Conservation (phyloP, 2,888 invertebrate species). For the Erebia ligea region DNA sequence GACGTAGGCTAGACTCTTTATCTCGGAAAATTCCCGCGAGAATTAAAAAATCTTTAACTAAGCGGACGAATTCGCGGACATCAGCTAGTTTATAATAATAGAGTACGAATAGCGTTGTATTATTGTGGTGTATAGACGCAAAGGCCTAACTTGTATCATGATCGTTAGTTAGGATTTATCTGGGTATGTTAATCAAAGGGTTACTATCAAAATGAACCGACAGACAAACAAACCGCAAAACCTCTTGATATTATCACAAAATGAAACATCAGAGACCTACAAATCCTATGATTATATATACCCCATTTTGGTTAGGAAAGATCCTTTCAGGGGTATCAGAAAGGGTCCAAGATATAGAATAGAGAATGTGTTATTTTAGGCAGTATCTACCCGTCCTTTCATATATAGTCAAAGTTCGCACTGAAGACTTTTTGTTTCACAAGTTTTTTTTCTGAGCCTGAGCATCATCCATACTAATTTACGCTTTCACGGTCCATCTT, state of each 20-base stretch:
- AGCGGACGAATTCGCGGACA: too few relatives aligned
- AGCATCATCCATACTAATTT: neutral
- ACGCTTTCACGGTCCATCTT: too few relatives aligned
- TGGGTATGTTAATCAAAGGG: neutral
- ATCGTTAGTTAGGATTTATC: too few relatives aligned
- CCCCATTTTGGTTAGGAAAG: slow-evolving; percentile 24
- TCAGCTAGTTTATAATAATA: too few relatives aligned
- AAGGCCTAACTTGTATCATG: too few relatives aligned
- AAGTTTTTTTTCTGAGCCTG: neutral
- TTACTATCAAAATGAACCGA: neutral
- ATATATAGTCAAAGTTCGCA: slow-evolving; percentile 1
- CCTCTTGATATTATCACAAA: slow-evolving; percentile 8
- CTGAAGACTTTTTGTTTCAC: neutral
- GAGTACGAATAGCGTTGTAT: too few relatives aligned
- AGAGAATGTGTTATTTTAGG: slow-evolving; percentile 42
- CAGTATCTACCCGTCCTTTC: slow-evolving; percentile 37
- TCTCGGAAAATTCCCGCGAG: too few relatives aligned
- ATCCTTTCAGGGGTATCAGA: slow-evolving; percentile 38
- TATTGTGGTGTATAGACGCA: too few relatives aligned
- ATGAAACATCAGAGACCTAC: slow-evolving; percentile 16
- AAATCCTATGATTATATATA: slow-evolving; percentile 12
- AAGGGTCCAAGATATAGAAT: slow-evolving; percentile 35
- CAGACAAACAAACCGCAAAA: slow-evolving; percentile 20
- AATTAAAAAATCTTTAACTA: too few relatives aligned
- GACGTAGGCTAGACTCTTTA: too few relatives aligned